phyloP scores from a whole-genome alignment of 2,113 vertebrate genomes.

The Bostrychus sinensis region DNA sequence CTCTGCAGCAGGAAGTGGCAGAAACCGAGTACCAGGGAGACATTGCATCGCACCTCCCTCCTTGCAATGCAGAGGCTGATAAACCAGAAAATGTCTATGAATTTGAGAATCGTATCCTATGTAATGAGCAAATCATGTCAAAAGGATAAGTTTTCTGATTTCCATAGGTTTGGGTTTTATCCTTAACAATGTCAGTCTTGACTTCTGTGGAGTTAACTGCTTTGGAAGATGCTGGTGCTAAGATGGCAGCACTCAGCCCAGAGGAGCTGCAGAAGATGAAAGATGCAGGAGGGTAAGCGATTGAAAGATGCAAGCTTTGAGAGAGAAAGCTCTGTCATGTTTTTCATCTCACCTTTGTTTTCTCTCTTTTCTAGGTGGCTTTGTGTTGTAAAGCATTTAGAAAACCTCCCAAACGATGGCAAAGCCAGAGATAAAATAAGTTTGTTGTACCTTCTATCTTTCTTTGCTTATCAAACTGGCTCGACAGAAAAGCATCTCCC shows the following conservation, averaged over 20 bases:
- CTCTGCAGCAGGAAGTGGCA: slow-evolving; percentile 82
- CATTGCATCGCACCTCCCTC: slow-evolving; percentile 81
- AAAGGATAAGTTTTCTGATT: neutral
- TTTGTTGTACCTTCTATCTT: slow-evolving; percentile 87
- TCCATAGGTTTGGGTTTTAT: neutral
- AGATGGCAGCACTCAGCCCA: slow-evolving; percentile 75
- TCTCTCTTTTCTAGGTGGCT: slow-evolving; percentile 49
- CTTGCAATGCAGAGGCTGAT: slow-evolving; percentile 78
- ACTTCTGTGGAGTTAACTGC: slow-evolving; percentile 82
- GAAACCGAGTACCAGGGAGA: slow-evolving; percentile 77
- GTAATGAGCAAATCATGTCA: neutral
- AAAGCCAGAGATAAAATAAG: slow-evolving; percentile 76
- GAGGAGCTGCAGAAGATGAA: slow-evolving; percentile 84
- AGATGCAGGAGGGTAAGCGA: slow-evolving; percentile 80
- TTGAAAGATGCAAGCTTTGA: neutral
- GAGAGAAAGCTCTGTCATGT: neutral
- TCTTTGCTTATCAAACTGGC: slow-evolving; percentile 84
- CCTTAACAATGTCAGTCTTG: slow-evolving; percentile 84
- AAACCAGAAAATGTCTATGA: slow-evolving; percentile 85
- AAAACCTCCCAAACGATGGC: slow-evolving; percentile 73
- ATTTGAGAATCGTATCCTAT: slow-evolving; percentile 92
- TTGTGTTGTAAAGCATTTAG: slow-evolving; percentile 83
- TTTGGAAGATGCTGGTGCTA: slow-evolving; percentile 76
- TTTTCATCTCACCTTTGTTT: neutral
- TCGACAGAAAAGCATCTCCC: slow-evolving; percentile 74